phyloP scores from a whole-genome alignment of 2,113 vertebrate species.

The Lophura nycthemera region DNA sequence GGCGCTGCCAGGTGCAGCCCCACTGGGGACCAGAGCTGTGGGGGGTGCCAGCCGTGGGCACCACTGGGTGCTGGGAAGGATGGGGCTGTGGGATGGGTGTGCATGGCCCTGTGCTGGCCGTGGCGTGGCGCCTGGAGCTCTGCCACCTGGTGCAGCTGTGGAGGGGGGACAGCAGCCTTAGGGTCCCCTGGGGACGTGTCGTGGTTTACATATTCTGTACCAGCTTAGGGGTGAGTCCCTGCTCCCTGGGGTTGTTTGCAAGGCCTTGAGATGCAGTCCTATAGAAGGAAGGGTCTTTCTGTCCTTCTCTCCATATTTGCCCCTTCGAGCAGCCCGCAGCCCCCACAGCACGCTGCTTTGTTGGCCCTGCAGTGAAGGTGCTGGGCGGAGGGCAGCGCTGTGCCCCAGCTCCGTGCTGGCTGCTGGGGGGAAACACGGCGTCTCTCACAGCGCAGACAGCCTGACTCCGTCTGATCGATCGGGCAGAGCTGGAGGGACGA shows the following conservation, averaged over 20 bases:
- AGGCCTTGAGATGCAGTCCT: not conserved
- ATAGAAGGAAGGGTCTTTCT: not conserved
- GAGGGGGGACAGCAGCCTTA: not conserved
- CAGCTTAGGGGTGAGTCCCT: not conserved
- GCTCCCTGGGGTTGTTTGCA: not conserved
- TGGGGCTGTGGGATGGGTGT: not conserved
- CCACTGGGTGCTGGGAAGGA: not conserved
- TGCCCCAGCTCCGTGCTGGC: rapidly evolving
- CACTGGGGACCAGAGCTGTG: rapidly evolving
- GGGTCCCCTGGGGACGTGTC: not conserved
- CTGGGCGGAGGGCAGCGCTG: not conserved
- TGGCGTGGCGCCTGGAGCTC: rapidly evolving
- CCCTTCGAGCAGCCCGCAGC: not conserved
- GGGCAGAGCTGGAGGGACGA: rapidly evolving
- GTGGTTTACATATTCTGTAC: not conserved
- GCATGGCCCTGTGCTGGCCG: rapidly evolving
- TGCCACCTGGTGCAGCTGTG: rapidly evolving
- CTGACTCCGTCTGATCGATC: not conserved
- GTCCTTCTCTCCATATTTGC: not conserved
- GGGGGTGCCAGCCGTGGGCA: rapidly evolving
- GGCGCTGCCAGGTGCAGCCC: not conserved
- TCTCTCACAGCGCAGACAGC: not conserved
- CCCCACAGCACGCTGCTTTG: rapidly evolving
- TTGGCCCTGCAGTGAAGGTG: rapidly evolving
- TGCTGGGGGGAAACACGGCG: rapidly evolving